phyloP scores from a whole-genome alignment of 2,888 invertebrate species.

The Stomorhina lunata region DNA sequence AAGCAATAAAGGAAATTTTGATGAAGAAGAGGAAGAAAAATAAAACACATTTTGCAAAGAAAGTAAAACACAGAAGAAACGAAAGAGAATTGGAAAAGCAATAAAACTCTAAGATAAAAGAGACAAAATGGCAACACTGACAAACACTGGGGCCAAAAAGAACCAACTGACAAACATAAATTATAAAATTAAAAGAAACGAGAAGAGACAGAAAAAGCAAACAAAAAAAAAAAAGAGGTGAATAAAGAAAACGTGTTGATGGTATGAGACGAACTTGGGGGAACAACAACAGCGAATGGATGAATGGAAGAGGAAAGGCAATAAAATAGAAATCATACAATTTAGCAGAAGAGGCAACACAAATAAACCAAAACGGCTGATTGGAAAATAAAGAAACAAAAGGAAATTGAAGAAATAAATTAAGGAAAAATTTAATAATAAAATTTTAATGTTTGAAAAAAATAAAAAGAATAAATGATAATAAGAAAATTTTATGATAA shows the following conservation, averaged over 20 bases:
- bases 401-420: background rate
- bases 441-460: background rate
- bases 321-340: slow-evolving; percentile 31
- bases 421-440: background rate
- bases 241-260: slow-evolving; percentile 64
- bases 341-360: slow-evolving; percentile 23
- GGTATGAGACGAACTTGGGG: slow-evolving; percentile 61
- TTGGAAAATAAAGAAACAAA: background rate
- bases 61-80: slow-evolving; percentile 26
- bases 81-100: background rate
- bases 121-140: slow-evolving; percentile 50
- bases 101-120: background rate
- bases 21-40: slow-evolving; percentile 33
- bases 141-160: slow-evolving; percentile 11
- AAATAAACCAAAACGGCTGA: slow-evolving; percentile 3
- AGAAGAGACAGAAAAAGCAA: background rate
- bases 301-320: background rate
- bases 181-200: slow-evolving; percentile 29
- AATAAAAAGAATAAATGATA: background rate
- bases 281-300: slow-evolving; percentile 2
- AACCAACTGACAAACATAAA: slow-evolving; percentile 13
- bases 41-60: slow-evolving; percentile 60
- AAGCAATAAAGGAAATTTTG: background rate
- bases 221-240: slow-evolving; percentile 37
- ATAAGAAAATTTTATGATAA: background rate